Base-by-base conservation (phyloP, 2,888 invertebrate species). In the Pandemis corylana region DNA sequence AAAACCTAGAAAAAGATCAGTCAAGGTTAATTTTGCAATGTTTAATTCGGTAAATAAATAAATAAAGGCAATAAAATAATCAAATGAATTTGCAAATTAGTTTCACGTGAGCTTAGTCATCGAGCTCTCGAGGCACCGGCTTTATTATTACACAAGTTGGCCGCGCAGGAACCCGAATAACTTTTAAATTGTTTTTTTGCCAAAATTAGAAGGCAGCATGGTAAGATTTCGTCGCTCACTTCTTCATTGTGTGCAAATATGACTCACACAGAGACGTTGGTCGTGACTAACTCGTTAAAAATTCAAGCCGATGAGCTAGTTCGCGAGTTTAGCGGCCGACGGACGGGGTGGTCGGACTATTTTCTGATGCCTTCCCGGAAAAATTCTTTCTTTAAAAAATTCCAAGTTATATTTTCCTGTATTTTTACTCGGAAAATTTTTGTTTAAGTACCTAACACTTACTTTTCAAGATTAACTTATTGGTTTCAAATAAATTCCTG, bases 201-300 rank as follows among this genome's bases (percentile, higher is more conserved):
- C 28, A 44, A 74, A 74, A 49, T 73, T 68, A 56, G 46, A 65
- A 64, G 61, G 65, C 69, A 68, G 51, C 69, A 61, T 51, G 61
- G 74, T 65, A 65, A 70, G 51, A 70, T 74, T 59, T 73, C 44
- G 59, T 73, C 59, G 61, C 42, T 53, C 76, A 59, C 68, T 42
- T 12, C 65, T 68, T 68, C 71, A 71, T 71, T 75, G 75, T 75
- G 74, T 78, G 75, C 69, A 59, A 65, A 73, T 93, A 92, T 93
- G 82, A 93, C 93, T 93, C 86, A 86, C 87, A 85, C 84, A 84
- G 82, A 83, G 86, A 89, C 86, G 85, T 78, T 80, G 82, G 76
- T 82, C 84, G 88, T 92, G 93, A 94, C 91, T 93, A 92, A 94
- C 87, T 81, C 84, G 88, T 90, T 87, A 91, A 92, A 92, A 90